Evolutionary conservation across 2,888 invertebrate genomes (phyloP).

Genomic region (Hartigia nigra): DNA sequence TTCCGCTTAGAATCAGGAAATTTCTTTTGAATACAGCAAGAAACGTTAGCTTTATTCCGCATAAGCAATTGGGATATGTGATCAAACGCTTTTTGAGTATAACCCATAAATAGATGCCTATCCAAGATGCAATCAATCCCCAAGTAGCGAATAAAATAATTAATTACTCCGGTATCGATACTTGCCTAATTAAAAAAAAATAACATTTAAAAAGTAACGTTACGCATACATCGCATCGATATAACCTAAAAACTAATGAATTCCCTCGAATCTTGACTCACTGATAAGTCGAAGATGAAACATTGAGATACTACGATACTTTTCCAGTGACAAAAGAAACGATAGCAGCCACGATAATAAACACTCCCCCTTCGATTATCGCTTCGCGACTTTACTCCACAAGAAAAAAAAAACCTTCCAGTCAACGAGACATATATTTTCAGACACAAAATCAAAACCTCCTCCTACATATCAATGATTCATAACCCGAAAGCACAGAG

Average conservation of each 20-base stretch:
- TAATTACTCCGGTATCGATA: not conserved
- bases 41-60: not conserved
- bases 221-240: too few species aligned
- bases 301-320: too few species aligned
- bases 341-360: not conserved
- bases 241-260: too few species aligned
- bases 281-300: too few species aligned
- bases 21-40: not conserved
- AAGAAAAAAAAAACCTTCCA: not conserved
- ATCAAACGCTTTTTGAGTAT: not conserved
- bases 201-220: not conserved
- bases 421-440: not conserved
- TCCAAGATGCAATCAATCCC: not conserved
- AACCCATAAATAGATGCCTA: not conserved
- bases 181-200: not conserved
- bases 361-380: not conserved
- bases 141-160: not conserved
- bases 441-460: not conserved
- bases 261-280: too few species aligned
- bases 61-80: not conserved
- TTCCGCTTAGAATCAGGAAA: not conserved
- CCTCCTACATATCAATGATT: not conserved
- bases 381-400: too few species aligned
- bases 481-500: not conserved
- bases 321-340: too few species aligned